Conservation (phyloP, 1,140 invertebrate genomes). For the Conopomorpha cramerella region DNA sequence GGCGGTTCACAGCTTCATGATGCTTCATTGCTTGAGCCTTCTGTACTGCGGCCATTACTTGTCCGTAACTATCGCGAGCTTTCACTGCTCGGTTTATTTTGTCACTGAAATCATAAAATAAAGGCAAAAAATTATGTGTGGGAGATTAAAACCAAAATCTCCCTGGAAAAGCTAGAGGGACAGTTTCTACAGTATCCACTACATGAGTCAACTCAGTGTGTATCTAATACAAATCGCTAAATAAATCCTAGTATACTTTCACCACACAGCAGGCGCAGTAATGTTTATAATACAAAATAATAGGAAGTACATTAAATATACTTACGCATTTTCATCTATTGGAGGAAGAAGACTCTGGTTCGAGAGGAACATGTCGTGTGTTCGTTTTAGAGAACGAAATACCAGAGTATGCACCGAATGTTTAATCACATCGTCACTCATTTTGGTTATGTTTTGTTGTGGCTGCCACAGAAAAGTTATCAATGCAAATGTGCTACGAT, state of each 20-base stretch:
- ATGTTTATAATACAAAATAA: no score
- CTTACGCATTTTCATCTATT: slow-evolving; percentile 80
- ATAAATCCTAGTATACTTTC: no score
- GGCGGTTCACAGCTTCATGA: slow-evolving; percentile 52
- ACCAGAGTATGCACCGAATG: slow-evolving; percentile 97
- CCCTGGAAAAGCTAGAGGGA: no score
- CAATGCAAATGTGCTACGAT: no score
- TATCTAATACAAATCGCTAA: no score
- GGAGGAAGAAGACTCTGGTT: slow-evolving; percentile 90
- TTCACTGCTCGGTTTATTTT: slow-evolving; percentile 78
- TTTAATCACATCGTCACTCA: slow-evolving; percentile 85
- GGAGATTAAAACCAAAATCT: no score
- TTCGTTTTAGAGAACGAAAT: slow-evolving; percentile 95
- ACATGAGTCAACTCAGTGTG: no score
- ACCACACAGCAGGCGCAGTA: no score
- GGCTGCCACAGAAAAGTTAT: not conserved
- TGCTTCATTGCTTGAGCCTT: slow-evolving; percentile 65
- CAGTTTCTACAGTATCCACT: no score
- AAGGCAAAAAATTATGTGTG: slow-evolving; percentile 1
- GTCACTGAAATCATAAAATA: slow-evolving; percentile 65
- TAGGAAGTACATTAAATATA: no score
- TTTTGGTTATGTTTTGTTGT: slow-evolving; percentile 18
- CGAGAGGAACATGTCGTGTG: slow-evolving; percentile 96
- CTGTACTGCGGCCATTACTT: slow-evolving; percentile 83
- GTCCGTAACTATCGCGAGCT: slow-evolving; percentile 84